phyloP scores from a whole-genome alignment of 2,113 vertebrate genomes.

The Neotoma lepida region DNA sequence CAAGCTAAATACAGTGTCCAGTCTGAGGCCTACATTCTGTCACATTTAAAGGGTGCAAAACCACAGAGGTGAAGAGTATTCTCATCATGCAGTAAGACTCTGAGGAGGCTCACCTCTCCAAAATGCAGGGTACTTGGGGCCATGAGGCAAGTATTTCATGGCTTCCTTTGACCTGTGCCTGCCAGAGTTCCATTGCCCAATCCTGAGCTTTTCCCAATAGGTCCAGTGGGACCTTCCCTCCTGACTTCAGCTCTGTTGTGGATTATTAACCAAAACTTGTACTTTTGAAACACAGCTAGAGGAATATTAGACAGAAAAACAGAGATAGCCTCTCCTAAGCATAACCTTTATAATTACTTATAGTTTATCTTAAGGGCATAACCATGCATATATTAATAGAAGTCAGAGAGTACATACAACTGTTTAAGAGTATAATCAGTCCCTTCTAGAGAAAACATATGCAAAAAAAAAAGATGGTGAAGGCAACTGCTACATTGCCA shows the following conservation, averaged over 20 bases:
- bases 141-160: constrained; percentile 38
- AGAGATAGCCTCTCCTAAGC: background rate
- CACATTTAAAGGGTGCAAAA: background rate
- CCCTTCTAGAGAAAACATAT: constrained; percentile 25
- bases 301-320: background rate
- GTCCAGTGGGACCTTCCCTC: constrained; percentile 28
- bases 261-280: constrained; percentile 60
- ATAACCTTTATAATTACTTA: constrained; percentile 39
- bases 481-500: background rate
- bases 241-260: constrained; percentile 35
- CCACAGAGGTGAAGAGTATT: background rate
- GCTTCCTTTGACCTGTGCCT: constrained; percentile 53
- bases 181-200: constrained; percentile 68
- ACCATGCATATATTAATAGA: constrained; percentile 24
- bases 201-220: constrained; percentile 57
- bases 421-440: constrained; percentile 31
- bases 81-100: background rate
- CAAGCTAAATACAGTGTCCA: background rate
- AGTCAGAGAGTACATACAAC: background rate
- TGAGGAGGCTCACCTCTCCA: constrained; percentile 49
- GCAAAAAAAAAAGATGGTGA: constrained; percentile 11
- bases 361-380: constrained; percentile 45
- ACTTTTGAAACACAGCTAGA: constrained; percentile 51
- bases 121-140: constrained; percentile 53
- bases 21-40: background rate